Base-by-base conservation (phyloP, 2,113 vertebrate genomes). In the Paratilapia polleni region DNA sequence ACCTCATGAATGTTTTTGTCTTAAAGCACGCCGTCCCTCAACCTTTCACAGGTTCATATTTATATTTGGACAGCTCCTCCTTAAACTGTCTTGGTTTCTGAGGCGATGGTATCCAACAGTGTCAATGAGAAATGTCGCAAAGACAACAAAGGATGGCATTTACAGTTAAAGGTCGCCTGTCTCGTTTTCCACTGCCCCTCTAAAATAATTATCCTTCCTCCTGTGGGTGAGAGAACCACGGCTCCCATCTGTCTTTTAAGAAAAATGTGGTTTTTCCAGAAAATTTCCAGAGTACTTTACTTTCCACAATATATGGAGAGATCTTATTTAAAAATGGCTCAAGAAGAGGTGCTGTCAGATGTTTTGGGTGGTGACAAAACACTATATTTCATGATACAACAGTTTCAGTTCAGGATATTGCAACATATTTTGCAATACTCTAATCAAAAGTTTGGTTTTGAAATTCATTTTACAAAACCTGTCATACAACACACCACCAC, bases 111-210 rank as follows among this genome's bases (percentile, higher is more conserved):
- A 15, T 77, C 62, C 78, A 52, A 79, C 36, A 38, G 62, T 77
- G 76, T 82, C 3, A 74, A 61, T 24, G 74, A 78, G 12, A 36
- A 77, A 80, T 66, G 78, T 22, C 22, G 82, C 28, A 68, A 82
- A 66, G 43, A 68, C 73, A 15, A 88, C 81, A 88, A 43, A 86
- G 80, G 68, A 14, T 8, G 58, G 63, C 66, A 56, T 88, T 89
- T 87, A 80, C 85, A 87, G 87, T 73, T 1, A 87, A 88, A 91
- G 88, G 83, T 83, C 82, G 28, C 28, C 56, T 4, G 83, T 81
- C 81, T 81, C 59, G 1, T 52, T 13, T 28, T 14, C 38, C 14
- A 0, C 57, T 1, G 61, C 15, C 34, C 38, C 24, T 1, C 8
- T 41, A 41, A 49, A 59, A 34, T 26, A 28, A 64, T 15, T 0